phyloP scores from a whole-genome alignment of 1,140 invertebrate species.

The Brachionus angularis region DNA sequence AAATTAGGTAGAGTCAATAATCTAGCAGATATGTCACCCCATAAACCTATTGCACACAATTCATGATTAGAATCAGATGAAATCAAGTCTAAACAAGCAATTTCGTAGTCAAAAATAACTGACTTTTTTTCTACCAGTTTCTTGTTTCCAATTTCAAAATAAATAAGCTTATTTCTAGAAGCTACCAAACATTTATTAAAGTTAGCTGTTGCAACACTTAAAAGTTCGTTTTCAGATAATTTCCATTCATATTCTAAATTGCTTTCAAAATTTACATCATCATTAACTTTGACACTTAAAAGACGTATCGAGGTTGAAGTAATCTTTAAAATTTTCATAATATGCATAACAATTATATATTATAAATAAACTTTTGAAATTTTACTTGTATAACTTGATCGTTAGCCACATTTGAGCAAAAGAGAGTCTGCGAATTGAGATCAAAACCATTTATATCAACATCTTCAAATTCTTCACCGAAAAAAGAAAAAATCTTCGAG shows the following conservation, averaged over 20 bases:
- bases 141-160: conserved; percentile 72
- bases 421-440: conserved; percentile 84
- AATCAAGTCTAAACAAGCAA: conserved; percentile 92
- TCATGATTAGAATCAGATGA: conserved; percentile 71
- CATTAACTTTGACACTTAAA: too few species aligned
- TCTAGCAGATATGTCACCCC: conserved; percentile 91
- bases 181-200: conserved; percentile 76
- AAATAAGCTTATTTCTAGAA: conserved; percentile 79
- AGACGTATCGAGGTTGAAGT: conserved; percentile 70
- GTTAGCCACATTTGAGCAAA: conserved; percentile 78
- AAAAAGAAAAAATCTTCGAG: conserved; percentile 64
- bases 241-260: conserved; percentile 71
- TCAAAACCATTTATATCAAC: conserved; percentile 77
- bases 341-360: conserved; percentile 1
- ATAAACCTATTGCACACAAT: conserved; percentile 84
- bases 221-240: conserved; percentile 68
- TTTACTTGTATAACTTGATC: conserved; percentile 67
- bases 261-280: conserved; percentile 65
- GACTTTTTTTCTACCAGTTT: conserved; percentile 56
- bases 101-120: conserved; percentile 76
- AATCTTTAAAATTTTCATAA: conserved; percentile 62
- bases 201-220: conserved; percentile 84
- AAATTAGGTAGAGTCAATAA: conserved; percentile 74
- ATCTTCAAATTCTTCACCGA: conserved; percentile 91
- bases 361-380: background rate